Evolutionary conservation across 2,113 vertebrate genomes (phyloP).

Genomic region (Tupaia chinensis): DNA sequence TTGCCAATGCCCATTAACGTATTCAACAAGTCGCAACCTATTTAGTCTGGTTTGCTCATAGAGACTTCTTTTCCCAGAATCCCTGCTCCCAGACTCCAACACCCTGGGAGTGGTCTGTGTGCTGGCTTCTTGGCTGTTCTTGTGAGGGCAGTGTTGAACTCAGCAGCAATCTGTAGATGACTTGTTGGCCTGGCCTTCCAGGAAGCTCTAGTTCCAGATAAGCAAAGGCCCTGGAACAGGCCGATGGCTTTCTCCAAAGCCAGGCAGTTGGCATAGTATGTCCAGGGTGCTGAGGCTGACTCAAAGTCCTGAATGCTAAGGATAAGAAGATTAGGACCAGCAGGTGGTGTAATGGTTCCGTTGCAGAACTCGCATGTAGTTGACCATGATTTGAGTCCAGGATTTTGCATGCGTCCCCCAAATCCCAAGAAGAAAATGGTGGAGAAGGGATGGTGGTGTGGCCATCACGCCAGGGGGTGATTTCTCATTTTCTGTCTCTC

Average conservation of each 20-base stretch:
- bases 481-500: too few species aligned
- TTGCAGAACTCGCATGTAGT: too few species aligned
- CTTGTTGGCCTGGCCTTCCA: background rate
- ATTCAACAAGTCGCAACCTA: background rate
- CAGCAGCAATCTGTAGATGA: background rate
- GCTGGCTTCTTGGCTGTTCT: background rate
- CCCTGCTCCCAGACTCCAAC: background rate
- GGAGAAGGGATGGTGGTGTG: too few species aligned
- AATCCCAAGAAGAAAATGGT: too few species aligned
- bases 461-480: too few species aligned
- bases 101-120: background rate
- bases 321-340: background rate
- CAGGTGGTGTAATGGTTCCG: too few species aligned
- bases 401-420: too few species aligned
- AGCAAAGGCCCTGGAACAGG: background rate
- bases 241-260: background rate
- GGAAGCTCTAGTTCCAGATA: background rate
- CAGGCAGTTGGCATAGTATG: background rate
- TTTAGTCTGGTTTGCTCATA: background rate
- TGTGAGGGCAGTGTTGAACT: background rate
- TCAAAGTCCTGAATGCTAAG: background rate
- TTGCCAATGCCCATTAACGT: fast-evolving
- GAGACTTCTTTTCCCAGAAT: background rate
- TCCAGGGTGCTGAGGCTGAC: background rate
- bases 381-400: too few species aligned